Percentiles rank a stretch among this genome's conserved stretches.
Conservation (phyloP, 2,888 invertebrate species). For the Chromoteleia sp. region DNA sequence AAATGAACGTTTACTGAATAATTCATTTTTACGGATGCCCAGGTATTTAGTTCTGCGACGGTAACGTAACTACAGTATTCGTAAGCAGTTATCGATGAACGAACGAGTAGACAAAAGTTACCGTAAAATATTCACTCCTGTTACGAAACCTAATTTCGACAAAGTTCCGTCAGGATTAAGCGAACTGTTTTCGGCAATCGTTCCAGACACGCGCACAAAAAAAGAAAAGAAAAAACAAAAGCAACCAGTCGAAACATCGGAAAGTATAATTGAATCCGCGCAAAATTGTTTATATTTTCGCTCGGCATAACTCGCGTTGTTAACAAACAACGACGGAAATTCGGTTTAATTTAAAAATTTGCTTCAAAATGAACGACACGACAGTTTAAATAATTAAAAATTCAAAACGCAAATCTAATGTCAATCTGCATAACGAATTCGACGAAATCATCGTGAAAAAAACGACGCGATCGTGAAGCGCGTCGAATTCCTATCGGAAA, state of each 20-base stretch:
- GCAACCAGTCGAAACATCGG: background rate
- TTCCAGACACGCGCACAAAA: too few relatives aligned
- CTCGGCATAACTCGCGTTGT: background rate
- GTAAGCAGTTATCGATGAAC: too few relatives aligned
- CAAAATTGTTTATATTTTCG: background rate
- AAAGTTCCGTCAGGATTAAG: too few relatives aligned
- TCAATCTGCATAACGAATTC: slow-evolving; percentile 33
- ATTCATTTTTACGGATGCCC: slow-evolving; percentile 5
- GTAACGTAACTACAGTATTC: too few relatives aligned
- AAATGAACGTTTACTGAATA: slow-evolving; percentile 17
- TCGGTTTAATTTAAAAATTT: slow-evolving; percentile 3
- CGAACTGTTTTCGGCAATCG: too few relatives aligned
- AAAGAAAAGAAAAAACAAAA: too few relatives aligned
- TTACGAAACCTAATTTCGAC: too few relatives aligned
- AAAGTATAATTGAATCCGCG: slow-evolving; percentile 14
- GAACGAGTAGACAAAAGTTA: too few relatives aligned
- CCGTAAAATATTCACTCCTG: too few relatives aligned
- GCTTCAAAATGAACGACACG: slow-evolving; percentile 2
- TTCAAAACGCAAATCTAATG: slow-evolving; percentile 27
- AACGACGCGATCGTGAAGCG: slow-evolving; percentile 31
- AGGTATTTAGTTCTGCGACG: too few relatives aligned
- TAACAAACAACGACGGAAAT: background rate
- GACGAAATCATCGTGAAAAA: slow-evolving; percentile 48
- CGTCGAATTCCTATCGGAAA: slow-evolving; percentile 29
- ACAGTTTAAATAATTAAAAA: slow-evolving; percentile 17